phyloP scores from a whole-genome alignment of 2,888 invertebrate species.

The Opisthograptis luteolata region DNA sequence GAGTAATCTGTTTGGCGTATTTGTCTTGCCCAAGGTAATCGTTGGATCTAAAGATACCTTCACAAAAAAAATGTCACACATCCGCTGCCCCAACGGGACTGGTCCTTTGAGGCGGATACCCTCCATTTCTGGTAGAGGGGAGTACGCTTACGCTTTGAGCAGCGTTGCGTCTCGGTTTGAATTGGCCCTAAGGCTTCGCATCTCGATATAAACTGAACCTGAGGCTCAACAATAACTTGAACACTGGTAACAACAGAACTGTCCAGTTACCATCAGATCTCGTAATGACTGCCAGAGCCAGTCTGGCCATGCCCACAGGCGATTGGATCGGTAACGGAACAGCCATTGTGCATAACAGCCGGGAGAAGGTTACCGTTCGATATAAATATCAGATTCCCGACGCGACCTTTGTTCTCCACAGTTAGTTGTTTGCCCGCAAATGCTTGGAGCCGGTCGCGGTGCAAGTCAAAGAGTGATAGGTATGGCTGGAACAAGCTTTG shows the following conservation, averaged over 20 bases:
- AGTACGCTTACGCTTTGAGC: too few relatives aligned
- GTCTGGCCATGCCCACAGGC: background rate
- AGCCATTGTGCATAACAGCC: background rate
- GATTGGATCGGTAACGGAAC: constrained; percentile 5
- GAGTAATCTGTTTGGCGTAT: too few relatives aligned
- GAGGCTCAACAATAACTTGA: background rate
- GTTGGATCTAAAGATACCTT: too few relatives aligned
- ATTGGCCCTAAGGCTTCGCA: background rate
- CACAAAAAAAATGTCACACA: too few relatives aligned
- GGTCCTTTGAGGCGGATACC: too few relatives aligned
- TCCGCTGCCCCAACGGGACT: too few relatives aligned
- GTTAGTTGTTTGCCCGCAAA: constrained; percentile 1
- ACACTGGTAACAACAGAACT: background rate
- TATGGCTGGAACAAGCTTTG: too few relatives aligned
- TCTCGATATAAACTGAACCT: background rate
- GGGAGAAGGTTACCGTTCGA: background rate
- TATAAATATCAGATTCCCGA: constrained; percentile 10
- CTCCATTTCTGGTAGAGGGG: too few relatives aligned
- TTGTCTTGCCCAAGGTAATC: too few relatives aligned
- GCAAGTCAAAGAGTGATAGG: background rate
- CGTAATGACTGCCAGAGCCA: constrained; percentile 1
- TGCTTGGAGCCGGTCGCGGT: background rate
- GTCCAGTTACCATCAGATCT: background rate
- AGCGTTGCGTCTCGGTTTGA: background rate
- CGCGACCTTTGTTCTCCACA: constrained; percentile 10